Conservation (phyloP, 2,113 vertebrate genomes). For the Pluvialis apricaria region DNA sequence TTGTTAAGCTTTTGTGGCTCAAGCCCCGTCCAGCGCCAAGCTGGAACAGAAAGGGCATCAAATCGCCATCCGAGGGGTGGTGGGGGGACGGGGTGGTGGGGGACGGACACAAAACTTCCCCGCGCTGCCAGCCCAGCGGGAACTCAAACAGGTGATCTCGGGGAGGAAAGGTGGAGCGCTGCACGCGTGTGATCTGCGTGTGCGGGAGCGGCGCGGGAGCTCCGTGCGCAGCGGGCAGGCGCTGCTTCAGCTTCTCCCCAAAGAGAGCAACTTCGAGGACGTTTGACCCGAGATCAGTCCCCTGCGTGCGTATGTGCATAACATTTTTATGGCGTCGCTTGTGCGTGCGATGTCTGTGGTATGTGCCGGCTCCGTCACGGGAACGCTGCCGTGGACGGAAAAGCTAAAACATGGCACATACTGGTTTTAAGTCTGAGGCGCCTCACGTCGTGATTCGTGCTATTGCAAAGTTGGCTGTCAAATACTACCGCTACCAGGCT, state of each 20-base stretch:
- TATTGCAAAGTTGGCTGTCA: neutral
- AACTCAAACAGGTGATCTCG: constrained; percentile 31
- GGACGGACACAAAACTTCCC: neutral
- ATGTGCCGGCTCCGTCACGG: neutral
- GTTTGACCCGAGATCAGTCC: neutral
- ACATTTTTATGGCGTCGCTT: neutral
- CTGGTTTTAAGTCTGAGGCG: neutral
- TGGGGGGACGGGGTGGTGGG: neutral
- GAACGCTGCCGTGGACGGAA: neutral
- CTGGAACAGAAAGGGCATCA: constrained; percentile 33
- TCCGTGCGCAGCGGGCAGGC: neutral
- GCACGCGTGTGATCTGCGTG: accelerated
- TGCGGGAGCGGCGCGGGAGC: neutral
- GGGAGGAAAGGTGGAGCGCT: neutral
- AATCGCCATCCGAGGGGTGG: neutral
- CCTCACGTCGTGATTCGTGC: neutral
- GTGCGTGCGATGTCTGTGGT: accelerated
- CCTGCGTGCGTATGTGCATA: neutral
- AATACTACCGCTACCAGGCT: neutral
- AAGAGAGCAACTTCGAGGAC: neutral
- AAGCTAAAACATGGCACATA: neutral
- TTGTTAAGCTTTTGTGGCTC: constrained; percentile 45
- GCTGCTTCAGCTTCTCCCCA: neutral
- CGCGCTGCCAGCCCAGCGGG: neutral
- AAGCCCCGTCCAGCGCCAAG: neutral